Conservation (phyloP, 2,113 vertebrate genomes). For the Thinocorus orbignyianus region DNA sequence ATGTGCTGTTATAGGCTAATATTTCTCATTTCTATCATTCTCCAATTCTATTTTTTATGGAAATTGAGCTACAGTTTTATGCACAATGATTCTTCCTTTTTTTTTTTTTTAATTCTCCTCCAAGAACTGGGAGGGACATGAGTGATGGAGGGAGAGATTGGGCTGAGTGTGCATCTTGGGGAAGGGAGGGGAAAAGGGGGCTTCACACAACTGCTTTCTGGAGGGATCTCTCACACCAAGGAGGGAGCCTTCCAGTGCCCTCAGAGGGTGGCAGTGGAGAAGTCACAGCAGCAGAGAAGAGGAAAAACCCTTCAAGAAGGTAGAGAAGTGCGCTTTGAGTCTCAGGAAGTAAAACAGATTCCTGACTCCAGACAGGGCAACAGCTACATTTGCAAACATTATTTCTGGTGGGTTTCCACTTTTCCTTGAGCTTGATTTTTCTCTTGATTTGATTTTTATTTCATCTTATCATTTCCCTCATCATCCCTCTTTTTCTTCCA, state of each 20-base stretch:
- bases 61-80: conserved; percentile 21
- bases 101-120: background rate
- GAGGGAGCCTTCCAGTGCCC: background rate
- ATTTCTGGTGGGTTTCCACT: background rate
- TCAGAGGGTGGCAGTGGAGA: background rate
- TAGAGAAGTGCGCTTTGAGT: background rate
- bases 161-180: background rate
- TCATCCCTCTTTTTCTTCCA: background rate
- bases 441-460: background rate
- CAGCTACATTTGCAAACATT: background rate
- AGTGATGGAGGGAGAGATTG: background rate
- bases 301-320: background rate
- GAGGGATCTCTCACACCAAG: background rate
- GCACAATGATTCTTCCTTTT: background rate
- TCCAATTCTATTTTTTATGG: conserved; percentile 21
- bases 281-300: background rate
- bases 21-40: conserved; percentile 31
- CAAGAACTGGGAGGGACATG: background rate
- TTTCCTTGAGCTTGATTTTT: background rate
- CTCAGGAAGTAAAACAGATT: background rate
- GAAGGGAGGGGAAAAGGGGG: background rate
- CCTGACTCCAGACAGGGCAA: background rate
- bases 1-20: conserved; percentile 22
- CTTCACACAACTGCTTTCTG: background rate
- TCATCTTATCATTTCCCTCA: background rate